Conservation (phyloP, 2,888 invertebrate genomes). For the Melanostoma scalare region DNA sequence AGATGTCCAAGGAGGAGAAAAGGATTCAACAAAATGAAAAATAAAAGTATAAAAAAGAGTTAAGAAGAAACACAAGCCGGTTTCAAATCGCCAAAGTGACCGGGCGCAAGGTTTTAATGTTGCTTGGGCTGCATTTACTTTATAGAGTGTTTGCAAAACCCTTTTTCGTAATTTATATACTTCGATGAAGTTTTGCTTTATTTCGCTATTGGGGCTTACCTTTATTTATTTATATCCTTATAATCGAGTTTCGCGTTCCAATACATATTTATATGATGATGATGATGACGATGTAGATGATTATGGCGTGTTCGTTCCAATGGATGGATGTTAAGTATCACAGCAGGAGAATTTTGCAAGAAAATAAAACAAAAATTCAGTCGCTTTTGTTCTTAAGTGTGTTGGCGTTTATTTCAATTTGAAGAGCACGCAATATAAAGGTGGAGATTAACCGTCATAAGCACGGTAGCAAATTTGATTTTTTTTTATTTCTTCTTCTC, state of each 20-base stretch:
- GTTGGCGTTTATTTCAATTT: slow-evolving; percentile 69
- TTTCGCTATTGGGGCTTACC: slow-evolving; percentile 57
- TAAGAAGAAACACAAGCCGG: slow-evolving; percentile 37
- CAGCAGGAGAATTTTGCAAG: slow-evolving; percentile 43
- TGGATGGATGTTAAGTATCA: slow-evolving; percentile 38
- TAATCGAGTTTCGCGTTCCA: slow-evolving; percentile 52
- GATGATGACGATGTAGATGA: background rate
- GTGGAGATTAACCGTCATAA: slow-evolving; percentile 38
- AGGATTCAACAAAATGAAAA: slow-evolving; percentile 26
- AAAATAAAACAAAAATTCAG: background rate
- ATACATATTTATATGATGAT: slow-evolving; percentile 2
- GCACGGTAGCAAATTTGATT: slow-evolving; percentile 49
- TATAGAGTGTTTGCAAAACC: slow-evolving; percentile 74
- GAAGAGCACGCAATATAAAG: slow-evolving; percentile 61
- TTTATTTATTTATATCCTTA: slow-evolving; percentile 68
- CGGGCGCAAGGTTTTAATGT: slow-evolving; percentile 41
- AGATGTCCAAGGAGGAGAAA: slow-evolving; percentile 40
- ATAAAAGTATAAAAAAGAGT: background rate
- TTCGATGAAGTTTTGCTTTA: slow-evolving; percentile 67
- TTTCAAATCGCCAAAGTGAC: slow-evolving; percentile 23
- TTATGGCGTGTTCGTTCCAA: slow-evolving; percentile 15
- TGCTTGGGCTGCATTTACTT: slow-evolving; percentile 66
- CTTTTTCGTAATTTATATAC: slow-evolving; percentile 75
- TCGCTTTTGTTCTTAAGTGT: slow-evolving; percentile 45
- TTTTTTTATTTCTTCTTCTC: background rate